These are phyloP conservation scores for Parasteatoda tepidariorum DNA, from an alignment of 1,140 invertebrate species.

Conservation along the genomic window DNA sequence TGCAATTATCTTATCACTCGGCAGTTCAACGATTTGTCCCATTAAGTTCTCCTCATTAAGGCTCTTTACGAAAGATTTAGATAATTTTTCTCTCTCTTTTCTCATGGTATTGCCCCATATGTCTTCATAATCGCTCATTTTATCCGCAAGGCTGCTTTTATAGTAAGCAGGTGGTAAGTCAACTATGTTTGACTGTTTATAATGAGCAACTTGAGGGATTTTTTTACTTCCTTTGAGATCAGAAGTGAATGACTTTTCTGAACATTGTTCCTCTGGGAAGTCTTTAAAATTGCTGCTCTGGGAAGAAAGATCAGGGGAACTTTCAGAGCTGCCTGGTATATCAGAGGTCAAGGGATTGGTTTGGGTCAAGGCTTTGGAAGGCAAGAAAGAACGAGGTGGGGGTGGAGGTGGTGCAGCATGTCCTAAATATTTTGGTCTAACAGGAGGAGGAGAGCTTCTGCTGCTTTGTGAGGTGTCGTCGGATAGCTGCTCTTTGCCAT, in stretches of 20 bases:
- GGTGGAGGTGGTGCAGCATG: conserved; percentile 73
- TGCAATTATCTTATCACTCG: conserved; percentile 26
- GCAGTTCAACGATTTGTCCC: conserved; percentile 2
- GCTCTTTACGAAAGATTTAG: conserved; percentile 23
- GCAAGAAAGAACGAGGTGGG: conserved; percentile 68
- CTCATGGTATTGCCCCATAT: conserved; percentile 76
- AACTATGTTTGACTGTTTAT: conserved; percentile 84
- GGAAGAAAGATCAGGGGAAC: conserved; percentile 44
- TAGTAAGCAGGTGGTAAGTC: conserved; percentile 86
- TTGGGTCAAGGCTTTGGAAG: conserved; percentile 15
- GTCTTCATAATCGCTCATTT: conserved; percentile 95
- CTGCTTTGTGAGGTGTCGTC: conserved; percentile 20
- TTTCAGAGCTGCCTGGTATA: not conserved
- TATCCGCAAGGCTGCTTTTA: conserved; percentile 86
- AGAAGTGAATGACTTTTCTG: not conserved
- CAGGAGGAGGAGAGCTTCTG: conserved; percentile 55
- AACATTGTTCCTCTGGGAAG: not conserved
- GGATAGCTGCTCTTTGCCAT: conserved; percentile 6
- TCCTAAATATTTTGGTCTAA: conserved; percentile 50
- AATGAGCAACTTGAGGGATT: conserved; percentile 73
- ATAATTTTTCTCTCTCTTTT: conserved; percentile 13
- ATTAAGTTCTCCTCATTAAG: too few relatives aligned
- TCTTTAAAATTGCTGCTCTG: conserved; percentile 11
- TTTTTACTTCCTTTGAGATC: conserved; percentile 1
- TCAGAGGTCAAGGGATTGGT: conserved; percentile 17